Evolutionary conservation across 2,797 vertebrate genomes (phyloP), one percentile per base, ranked within the genome.

Genomic region (Chlorospingus semifuscus): DNA sequence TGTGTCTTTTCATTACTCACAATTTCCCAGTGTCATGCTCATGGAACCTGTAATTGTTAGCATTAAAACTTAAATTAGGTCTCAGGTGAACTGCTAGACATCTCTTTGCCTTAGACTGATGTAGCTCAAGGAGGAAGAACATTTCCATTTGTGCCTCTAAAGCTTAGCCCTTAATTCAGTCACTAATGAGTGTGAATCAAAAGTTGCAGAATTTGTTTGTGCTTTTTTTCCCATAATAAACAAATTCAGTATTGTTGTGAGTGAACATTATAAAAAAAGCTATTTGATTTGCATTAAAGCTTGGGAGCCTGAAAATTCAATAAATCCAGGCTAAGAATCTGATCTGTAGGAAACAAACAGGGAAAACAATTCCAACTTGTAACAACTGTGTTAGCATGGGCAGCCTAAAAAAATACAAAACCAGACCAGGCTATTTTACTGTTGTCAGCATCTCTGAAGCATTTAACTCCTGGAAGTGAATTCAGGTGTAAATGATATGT

Each of bases 281-380:
- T 76, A 53, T 94, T 93, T 83, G 61, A 91, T 96, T 97, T 97
- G 87, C 27, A n/a, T 56, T 71, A 70, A 75, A 96, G 74, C 82
- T 92, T 42, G 14, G 55, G 76, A 91, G 89, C 87, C 37, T 53
- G 95, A 90, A 97, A 96, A 88, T 80, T 93, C 19, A 44, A 75
- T 83, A 64, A 83, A 70, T 93, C 93, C 90, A 87, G 79, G 82
- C 90, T 90, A 95, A 94, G 96, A 96, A 95, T 97, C 91, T 91
- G 94, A 95, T 94, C 89, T 84, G 78, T 68, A 78, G 75, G 84
- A 97, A 96, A 93, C 84, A 97, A 97, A 95, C 93, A 27, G 55
- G 86, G 61, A 94, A 94, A 95, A 47, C 64, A 96, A 91, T 82
- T 93, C 71, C 74, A 79, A 30, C 84, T 95, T 95, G 83, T 93